phyloP scores from a whole-genome alignment of 1,140 invertebrate species.

The Tetramorium simillimum region DNA sequence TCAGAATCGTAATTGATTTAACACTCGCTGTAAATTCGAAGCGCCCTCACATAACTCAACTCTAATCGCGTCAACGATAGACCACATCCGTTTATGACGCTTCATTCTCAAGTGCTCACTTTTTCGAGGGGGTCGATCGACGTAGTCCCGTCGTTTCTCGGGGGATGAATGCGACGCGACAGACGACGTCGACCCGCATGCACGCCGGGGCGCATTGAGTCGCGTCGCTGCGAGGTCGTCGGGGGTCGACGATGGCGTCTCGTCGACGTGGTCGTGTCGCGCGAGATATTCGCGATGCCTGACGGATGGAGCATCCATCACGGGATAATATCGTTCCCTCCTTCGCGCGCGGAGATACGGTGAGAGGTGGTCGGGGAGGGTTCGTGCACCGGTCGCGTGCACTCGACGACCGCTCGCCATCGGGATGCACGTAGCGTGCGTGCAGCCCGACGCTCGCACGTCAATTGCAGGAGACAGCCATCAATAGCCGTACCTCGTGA shows the following conservation, averaged over 20 bases:
- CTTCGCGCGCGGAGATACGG: slow-evolving; percentile 24
- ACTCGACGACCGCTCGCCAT: slow-evolving; percentile 18
- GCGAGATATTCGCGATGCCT: slow-evolving; percentile 61
- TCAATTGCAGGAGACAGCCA: slow-evolving; percentile 75
- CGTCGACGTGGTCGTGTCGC: slow-evolving; percentile 16
- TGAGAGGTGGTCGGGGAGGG: background rate
- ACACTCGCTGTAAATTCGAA: background rate
- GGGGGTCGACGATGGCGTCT: slow-evolving; percentile 23
- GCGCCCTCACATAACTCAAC: background rate
- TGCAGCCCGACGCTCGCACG: slow-evolving; percentile 57
- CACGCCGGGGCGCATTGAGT: background rate
- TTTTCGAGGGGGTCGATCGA: slow-evolving; percentile 32
- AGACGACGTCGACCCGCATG: slow-evolving; percentile 29
- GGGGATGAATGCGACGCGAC: slow-evolving; percentile 16
- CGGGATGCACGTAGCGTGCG: slow-evolving; percentile 40
- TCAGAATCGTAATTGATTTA: background rate
- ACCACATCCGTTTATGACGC: background rate
- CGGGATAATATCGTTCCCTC: slow-evolving; percentile 70
- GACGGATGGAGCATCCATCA: slow-evolving; percentile 74
- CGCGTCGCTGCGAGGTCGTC: slow-evolving; percentile 9
- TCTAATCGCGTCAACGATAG: slow-evolving; percentile 2
- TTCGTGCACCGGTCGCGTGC: slow-evolving; percentile 20
- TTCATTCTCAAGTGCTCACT: background rate
- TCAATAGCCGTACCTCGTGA: slow-evolving; percentile 68
- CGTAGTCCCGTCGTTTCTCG: slow-evolving; percentile 6